Evolutionary conservation across 2,888 invertebrate species (phyloP).

Genomic region (Ariolimax columbianus): DNA sequence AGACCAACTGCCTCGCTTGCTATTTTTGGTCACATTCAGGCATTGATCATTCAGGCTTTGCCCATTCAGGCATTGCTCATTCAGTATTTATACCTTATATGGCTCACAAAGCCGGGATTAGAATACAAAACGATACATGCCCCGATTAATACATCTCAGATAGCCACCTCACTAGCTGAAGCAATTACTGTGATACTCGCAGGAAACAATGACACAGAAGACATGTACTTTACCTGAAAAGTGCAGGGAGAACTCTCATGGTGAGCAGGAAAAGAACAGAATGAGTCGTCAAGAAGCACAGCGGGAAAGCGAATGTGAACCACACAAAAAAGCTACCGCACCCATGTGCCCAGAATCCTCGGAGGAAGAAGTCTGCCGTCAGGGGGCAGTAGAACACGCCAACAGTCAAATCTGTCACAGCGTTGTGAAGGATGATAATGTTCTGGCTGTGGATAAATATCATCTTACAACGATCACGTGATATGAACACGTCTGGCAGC

Average conservation of each 20-base stretch:
- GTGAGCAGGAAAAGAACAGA: conserved; percentile 40
- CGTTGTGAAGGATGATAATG: conserved; percentile 55
- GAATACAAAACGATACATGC: no score
- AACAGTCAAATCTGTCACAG: conserved; percentile 54
- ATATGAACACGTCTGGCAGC: not conserved
- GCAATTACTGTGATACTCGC: no score
- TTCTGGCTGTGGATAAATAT: conserved; percentile 47
- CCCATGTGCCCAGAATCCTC: conserved; percentile 54
- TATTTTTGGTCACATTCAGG: no score
- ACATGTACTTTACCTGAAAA: conserved; percentile 32
- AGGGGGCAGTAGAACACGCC: conserved; percentile 57
- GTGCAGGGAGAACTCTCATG: conserved; percentile 32
- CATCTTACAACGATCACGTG: not conserved
- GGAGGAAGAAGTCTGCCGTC: conserved; percentile 56
- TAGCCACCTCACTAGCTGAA: no score
- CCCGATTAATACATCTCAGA: no score
- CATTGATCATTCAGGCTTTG: no score
- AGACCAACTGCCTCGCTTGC: no score
- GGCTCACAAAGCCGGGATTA: no score
- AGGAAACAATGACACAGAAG: no score
- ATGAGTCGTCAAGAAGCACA: conserved; percentile 48
- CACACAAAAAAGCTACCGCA: conserved; percentile 56
- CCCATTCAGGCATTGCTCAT: no score
- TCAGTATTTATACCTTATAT: no score
- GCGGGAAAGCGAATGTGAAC: conserved; percentile 55